Evolutionary conservation across 2,113 vertebrate species (phyloP).

Genomic region (Dipodomys spectabilis): DNA sequence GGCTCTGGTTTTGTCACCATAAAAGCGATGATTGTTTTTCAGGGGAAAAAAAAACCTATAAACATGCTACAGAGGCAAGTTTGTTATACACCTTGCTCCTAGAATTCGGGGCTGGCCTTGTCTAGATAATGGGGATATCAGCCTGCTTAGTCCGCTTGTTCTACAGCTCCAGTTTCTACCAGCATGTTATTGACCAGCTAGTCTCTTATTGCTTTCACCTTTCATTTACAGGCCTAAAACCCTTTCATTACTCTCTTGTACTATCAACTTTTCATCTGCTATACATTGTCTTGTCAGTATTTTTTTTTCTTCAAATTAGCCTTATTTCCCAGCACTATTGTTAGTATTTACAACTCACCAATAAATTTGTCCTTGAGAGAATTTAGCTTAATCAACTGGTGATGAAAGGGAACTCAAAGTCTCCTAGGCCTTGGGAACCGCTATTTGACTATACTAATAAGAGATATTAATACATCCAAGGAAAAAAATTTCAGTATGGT

Average conservation of each 20-base stretch:
- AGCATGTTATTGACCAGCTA: background rate
- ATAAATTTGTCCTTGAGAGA: slow-evolving; percentile 37
- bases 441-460: slow-evolving; percentile 49
- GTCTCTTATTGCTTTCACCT: background rate
- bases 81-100: background rate
- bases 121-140: background rate
- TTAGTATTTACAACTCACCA: slow-evolving; percentile 41
- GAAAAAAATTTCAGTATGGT: slow-evolving; percentile 9
- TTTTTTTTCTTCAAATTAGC: slow-evolving; percentile 44
- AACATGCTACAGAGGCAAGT: background rate
- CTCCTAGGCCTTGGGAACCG: background rate
- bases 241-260: background rate
- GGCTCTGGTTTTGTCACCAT: background rate
- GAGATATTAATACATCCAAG: slow-evolving; percentile 31
- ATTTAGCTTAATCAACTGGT: slow-evolving; percentile 62
- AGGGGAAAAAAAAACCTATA: background rate
- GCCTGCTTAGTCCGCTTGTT: background rate
- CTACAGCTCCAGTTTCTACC: background rate
- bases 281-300: background rate
- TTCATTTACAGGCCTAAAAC: slow-evolving; percentile 19
- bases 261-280: background rate
- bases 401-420: slow-evolving; percentile 30
- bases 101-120: background rate
- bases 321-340: slow-evolving; percentile 22
- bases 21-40: slow-evolving; percentile 39